Evolutionary conservation across 1,140 invertebrate species (phyloP), one percentile per base, ranked within the genome.

Genomic region (Melipona quadrifasciata): DNA sequence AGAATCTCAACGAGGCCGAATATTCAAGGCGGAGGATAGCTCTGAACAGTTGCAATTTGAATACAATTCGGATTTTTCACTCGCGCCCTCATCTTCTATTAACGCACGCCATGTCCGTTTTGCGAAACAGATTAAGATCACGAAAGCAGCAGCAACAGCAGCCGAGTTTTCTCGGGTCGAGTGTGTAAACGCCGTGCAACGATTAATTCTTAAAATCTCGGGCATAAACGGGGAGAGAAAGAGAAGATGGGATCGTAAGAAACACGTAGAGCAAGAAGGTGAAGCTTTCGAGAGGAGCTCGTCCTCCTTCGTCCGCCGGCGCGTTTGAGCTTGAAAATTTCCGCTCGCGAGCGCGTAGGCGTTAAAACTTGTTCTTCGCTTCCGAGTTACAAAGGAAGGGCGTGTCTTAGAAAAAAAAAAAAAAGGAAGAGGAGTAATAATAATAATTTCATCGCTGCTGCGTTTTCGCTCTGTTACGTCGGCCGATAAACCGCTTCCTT

Each of bases 391-490:
- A 55, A 19, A 55, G 17, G 0, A 3, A 74, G 14, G 24, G 1
- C 24, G 72, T 74, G 21, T 57, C 24, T 47, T 47, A 8, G 17
- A 72, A 31, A 17, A 72, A 27, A 70, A 47, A 47, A 47, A 39
- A 39, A 39, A 8, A 39, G 0, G 0, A 47, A 47, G 31, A 65
- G 24, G 24, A 31, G 31, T 5, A 2, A 21, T 34, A 57, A 74
- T 34, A 57, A 57, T 74, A 74, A 74, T 74, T 74, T 74, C 19
- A 74, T 57, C 53, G 53, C 39, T 31, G n/a, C 11, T 27, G 17
- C 27, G 27, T 74, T 34, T 31, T 27, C 3, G 71, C 17, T 31
- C 57, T 34, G 53, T 74, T 74, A 24, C 72, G 27, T 24, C 19
- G 24, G 24, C 31, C 53, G 51, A 74, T 57, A 57, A 74, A 74